A percentile compares a stretch with the other conserved stretches of the same genome.
These are phyloP conservation scores for Plecotus auritus DNA, from an alignment of 2,113 vertebrate species.

Conservation along the genomic window DNA sequence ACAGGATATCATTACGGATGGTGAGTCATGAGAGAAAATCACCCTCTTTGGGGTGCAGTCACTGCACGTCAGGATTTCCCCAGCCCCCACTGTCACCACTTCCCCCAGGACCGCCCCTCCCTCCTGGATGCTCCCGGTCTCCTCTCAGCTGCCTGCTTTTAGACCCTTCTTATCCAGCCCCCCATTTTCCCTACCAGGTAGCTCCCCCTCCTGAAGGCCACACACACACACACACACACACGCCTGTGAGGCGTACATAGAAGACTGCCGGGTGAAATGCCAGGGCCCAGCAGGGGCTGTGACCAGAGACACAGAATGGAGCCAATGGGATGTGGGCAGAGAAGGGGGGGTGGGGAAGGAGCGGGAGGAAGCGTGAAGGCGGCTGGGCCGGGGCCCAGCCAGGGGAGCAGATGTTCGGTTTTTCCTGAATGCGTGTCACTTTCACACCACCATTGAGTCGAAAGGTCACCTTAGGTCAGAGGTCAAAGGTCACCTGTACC, in stretches of 20 bases:
- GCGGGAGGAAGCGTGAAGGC: neutral
- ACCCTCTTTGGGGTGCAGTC: conserved; percentile 7
- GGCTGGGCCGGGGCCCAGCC: neutral
- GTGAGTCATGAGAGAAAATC: conserved; percentile 62
- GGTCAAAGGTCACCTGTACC: too few relatives aligned
- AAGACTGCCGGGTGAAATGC: neutral
- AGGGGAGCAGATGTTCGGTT: rapidly evolving
- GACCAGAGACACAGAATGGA: neutral
- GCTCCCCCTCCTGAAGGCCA: neutral
- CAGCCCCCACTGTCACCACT: neutral
- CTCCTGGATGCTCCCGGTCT: rapidly evolving
- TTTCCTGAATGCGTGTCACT: too few relatives aligned
- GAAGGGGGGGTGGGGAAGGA: rapidly evolving
- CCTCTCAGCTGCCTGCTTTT: neutral
- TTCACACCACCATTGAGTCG: too few relatives aligned
- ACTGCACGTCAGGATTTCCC: neutral
- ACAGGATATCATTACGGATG: conserved; percentile 13
- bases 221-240: neutral
- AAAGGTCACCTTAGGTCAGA: too few relatives aligned
- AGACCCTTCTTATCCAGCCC: neutral
- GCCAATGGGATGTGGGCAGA: neutral
- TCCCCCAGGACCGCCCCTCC: neutral
- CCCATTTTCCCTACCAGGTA: neutral
- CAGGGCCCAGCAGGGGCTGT: neutral
- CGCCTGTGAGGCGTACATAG: neutral